Conservation (phyloP, 2,888 invertebrate genomes). For the Polydrusus pterygomalis region DNA sequence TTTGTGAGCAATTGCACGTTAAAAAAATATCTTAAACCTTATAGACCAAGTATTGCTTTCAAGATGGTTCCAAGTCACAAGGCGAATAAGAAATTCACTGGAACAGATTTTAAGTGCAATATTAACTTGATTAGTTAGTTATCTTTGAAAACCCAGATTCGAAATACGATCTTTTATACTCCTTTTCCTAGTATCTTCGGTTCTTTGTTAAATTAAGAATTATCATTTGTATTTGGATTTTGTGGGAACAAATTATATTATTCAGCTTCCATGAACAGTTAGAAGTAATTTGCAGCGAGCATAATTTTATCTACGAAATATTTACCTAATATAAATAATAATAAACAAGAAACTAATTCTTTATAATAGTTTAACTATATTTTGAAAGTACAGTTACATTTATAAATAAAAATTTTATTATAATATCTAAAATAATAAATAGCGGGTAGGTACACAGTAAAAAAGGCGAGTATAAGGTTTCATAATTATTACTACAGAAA, state of each 20-base stretch:
- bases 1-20: no score
- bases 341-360: no score
- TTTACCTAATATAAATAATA: slow-evolving; percentile 5
- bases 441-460: background rate
- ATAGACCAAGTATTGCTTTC: no score
- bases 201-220: slow-evolving; percentile 1
- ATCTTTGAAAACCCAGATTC: no score
- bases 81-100: no score
- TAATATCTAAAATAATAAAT: background rate
- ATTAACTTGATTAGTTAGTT: no score
- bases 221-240: slow-evolving; percentile 4
- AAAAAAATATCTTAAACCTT: no score
- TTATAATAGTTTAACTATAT: background rate
- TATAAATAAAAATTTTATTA: slow-evolving; percentile 22
- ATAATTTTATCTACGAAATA: background rate
- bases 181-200: background rate
- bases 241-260: slow-evolving; percentile 4
- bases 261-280: slow-evolving; percentile 1
- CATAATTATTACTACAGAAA: no score
- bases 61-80: no score
- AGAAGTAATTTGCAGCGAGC: slow-evolving; percentile 2
- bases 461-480: no score
- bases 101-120: no score
- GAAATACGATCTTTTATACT: background rate
- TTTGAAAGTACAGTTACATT: slow-evolving; percentile 2